These are phyloP conservation scores for Gopherus evgoodei DNA, from an alignment of 2,113 vertebrate species.

Conservation along the genomic window DNA sequence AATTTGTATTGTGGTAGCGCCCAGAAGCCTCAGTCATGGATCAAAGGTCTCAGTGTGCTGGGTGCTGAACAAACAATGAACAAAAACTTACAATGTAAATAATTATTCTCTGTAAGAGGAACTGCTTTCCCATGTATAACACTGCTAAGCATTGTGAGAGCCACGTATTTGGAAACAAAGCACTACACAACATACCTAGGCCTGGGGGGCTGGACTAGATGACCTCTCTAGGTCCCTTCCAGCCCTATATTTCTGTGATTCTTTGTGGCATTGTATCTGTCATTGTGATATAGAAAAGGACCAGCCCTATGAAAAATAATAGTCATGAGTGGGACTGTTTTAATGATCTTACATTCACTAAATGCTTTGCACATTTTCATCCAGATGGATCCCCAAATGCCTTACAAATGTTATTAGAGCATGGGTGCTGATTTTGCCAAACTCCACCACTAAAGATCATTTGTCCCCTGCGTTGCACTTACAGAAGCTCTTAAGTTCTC, in stretches of 20 bases:
- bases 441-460: background rate
- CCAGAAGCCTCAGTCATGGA: background rate
- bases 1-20: background rate
- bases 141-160: background rate
- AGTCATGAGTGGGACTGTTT: background rate
- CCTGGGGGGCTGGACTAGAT: too few relatives aligned
- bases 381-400: background rate
- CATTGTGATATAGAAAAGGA: background rate
- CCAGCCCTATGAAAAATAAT: background rate
- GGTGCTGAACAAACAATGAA: background rate
- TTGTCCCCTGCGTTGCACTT: background rate
- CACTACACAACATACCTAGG: background rate
- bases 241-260: background rate
- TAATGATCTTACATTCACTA: background rate
- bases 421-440: background rate
- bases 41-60: background rate
- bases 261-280: background rate
- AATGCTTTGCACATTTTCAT: background rate
- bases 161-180: background rate
- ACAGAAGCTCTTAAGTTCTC: accelerated
- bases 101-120: background rate
- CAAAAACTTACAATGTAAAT: background rate
- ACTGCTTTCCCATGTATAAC: background rate
- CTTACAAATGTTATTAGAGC: background rate
- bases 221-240: background rate